Conservation (phyloP, 2,888 invertebrate genomes). For the Caradrina kadenii region DNA sequence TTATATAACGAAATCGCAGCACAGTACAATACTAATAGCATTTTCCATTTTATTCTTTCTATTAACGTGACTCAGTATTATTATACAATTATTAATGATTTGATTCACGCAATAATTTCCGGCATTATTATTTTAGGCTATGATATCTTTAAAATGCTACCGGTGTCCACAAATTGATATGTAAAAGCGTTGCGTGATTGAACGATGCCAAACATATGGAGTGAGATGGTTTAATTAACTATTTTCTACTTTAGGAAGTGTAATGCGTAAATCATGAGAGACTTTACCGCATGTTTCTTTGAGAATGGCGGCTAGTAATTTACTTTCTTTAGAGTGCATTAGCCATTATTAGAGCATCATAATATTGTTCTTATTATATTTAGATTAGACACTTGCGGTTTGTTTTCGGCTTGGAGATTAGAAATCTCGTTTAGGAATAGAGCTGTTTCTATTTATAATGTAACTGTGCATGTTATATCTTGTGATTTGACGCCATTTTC, state of each 20-base stretch:
- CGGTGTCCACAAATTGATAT: conserved; percentile 56
- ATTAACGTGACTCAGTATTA: conserved; percentile 74
- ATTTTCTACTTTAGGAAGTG: conserved; percentile 42
- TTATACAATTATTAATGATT: conserved; percentile 79
- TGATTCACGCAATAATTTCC: conserved; percentile 77
- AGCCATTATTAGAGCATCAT: conserved; percentile 45
- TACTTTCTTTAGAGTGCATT: conserved; percentile 47
- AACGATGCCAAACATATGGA: conserved; percentile 51
- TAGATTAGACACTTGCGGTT: conserved; percentile 3
- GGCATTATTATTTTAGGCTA: conserved; percentile 74
- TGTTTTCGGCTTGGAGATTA: conserved; percentile 28
- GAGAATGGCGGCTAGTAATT: conserved; percentile 37
- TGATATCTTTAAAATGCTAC: conserved; percentile 58
- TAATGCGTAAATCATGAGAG: conserved; percentile 38
- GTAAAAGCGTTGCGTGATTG: conserved; percentile 60
- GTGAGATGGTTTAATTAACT: conserved; percentile 45
- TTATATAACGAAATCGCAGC: conserved; percentile 53
- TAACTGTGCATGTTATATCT: conserved; percentile 5
- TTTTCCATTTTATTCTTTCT: conserved; percentile 56
- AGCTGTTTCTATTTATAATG: background rate
- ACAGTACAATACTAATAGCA: conserved; percentile 48
- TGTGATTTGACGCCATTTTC: conserved; percentile 15
- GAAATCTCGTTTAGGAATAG: conserved; percentile 8
- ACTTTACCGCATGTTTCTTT: conserved; percentile 34
- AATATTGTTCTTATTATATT: conserved; percentile 40